These are phyloP conservation scores for Lophotriccus pileatus DNA, from an alignment of 2,797 vertebrate species.

Conservation along the genomic window DNA sequence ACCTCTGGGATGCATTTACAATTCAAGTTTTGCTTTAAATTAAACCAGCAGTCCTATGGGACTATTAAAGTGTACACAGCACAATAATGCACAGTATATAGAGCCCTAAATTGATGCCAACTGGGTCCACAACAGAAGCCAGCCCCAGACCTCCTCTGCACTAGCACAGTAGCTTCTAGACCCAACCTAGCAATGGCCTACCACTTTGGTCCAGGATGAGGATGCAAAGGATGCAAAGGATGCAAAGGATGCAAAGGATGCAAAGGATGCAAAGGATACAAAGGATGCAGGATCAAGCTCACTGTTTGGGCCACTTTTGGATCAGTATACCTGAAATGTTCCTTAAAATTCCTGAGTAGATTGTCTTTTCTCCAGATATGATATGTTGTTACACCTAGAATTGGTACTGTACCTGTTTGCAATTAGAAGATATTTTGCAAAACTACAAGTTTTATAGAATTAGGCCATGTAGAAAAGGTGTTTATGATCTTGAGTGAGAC, in stretches of 20 bases:
- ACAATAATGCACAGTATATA: not conserved
- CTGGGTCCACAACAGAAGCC: not conserved
- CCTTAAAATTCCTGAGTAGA: constrained; percentile 12
- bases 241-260: not conserved
- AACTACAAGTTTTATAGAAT: constrained; percentile 41
- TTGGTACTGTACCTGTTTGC: constrained; percentile 19
- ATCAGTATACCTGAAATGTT: not conserved
- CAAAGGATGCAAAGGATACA: not conserved
- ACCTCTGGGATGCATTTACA: not conserved
- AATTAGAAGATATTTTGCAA: constrained; percentile 31
- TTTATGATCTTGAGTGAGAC: constrained; percentile 39
- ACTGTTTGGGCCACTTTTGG: not conserved
- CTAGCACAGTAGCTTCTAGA: not conserved
- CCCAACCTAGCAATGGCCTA: accelerated
- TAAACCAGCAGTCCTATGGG: not conserved
- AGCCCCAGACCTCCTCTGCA: accelerated
- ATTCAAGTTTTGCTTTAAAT: not conserved
- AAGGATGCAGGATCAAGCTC: not conserved
- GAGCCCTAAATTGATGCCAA: not conserved
- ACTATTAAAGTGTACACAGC: not conserved
- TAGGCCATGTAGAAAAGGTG: constrained; percentile 32
- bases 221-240: not conserved
- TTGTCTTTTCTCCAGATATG: not conserved
- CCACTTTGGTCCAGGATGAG: not conserved
- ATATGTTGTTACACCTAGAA: constrained; percentile 29